Base-by-base conservation (phyloP, 1,140 invertebrate genomes). In the Cotesia glomerata region DNA sequence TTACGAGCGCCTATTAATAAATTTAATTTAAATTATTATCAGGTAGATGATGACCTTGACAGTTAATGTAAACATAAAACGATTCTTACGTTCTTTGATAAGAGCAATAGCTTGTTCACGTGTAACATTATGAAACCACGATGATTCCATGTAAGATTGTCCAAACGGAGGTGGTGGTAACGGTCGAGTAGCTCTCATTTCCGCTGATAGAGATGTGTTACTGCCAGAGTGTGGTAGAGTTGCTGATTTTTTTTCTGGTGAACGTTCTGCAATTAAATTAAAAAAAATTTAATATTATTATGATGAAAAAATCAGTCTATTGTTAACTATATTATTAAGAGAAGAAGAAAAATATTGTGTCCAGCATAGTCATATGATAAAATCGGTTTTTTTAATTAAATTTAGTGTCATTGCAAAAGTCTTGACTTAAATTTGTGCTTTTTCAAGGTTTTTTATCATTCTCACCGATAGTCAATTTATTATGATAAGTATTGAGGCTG, bases 61-160 rank as follows among this genome's bases (percentile, higher is more conserved):
- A 77, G 71, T 64, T 65, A 64, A 45, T 39, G 9, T 45, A n/a
- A n/a, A 52, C 13, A 39, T 2, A 67, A 3, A 9, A 14, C 1
- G 18, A 26, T 16, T 77, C 84, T 73, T 67, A 86, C 85, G 81
- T 75, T 83, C 84, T 83, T 76, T 81, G 14, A 87, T 85, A 32
- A 87, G 78, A 63, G 69, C 56, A 63, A 65, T 83, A 4, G 82
- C 85, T 71, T 85, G 81, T 62, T 86, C 82, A 58, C 86, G 80
- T 0, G 82, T 82, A 3, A 86, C 66, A 74, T 85, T 86, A 49
- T 87, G 86, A 65, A 83, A 87, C 85, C 85, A 87, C n/a, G 84
- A 76, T 62, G 81, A 83, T 14, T 86, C 84, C 26, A 77, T 69
- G 67, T 82, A 85, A 4, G 84, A 81, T 32, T 80, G 78, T 69